These are phyloP conservation scores for Dicaeum eximium DNA, from an alignment of 2,113 vertebrate species.

Conservation along the genomic window DNA sequence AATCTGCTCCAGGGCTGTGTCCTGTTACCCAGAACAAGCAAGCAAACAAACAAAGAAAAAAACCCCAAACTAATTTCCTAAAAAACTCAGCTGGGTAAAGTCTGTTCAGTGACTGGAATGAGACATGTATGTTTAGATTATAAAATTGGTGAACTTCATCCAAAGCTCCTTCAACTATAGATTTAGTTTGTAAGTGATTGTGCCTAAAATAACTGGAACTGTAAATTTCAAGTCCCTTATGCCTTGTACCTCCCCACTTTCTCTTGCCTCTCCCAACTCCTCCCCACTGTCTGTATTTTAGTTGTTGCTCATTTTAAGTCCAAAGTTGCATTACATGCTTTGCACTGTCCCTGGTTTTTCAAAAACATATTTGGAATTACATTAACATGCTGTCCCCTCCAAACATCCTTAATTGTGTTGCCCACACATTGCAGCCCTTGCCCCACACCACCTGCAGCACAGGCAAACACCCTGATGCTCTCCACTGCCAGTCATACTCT, in stretches of 20 bases:
- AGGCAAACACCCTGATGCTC: neutral
- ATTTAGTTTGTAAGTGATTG: neutral
- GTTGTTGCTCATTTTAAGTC: neutral
- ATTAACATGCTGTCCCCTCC: neutral
- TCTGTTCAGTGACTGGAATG: neutral
- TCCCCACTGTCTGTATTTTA: neutral
- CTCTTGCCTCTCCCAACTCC: neutral
- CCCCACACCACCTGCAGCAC: accelerated
- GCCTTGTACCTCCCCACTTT: neutral
- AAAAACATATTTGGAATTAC: neutral
- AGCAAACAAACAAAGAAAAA: neutral
- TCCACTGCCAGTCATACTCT: neutral
- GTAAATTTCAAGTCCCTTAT: neutral
- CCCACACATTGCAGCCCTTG: neutral
- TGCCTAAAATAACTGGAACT: neutral
- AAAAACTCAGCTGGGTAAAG: neutral
- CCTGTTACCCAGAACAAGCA: neutral
- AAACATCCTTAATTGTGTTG: neutral
- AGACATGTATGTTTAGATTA: neutral
- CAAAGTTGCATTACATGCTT: neutral
- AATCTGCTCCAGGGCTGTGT: neutral
- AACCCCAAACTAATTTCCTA: neutral
- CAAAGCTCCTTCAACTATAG: neutral
- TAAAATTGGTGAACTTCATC: neutral
- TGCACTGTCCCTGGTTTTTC: neutral